A percentile compares a stretch with the other conserved stretches of the same genome.
These are phyloP conservation scores for Sesia apiformis DNA, from an alignment of 2,888 invertebrate genomes.

Conservation along the genomic window DNA sequence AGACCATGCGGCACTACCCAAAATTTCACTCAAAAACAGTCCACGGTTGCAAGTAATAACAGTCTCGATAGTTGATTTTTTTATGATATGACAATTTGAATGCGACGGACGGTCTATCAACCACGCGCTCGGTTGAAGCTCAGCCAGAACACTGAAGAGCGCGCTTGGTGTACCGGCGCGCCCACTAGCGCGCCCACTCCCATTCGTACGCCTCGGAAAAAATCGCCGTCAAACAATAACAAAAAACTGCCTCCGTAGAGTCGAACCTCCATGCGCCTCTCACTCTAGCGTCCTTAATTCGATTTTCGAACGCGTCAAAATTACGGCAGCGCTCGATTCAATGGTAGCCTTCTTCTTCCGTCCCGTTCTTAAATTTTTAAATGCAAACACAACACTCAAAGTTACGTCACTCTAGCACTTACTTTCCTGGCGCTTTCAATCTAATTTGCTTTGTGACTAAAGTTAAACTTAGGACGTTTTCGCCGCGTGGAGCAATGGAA, in stretches of 20 bases:
- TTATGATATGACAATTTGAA: constrained; percentile 5
- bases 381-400: constrained; percentile 7
- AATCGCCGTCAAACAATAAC: constrained; percentile 69
- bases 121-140: constrained; percentile 72
- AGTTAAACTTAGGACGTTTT: constrained; percentile 27
- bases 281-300: constrained; percentile 71
- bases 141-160: constrained; percentile 74
- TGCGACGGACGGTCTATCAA: constrained; percentile 39
- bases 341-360: constrained; percentile 56
- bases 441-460: constrained; percentile 14
- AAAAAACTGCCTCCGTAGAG: constrained; percentile 62
- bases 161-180: constrained; percentile 69
- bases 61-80: not conserved
- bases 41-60: constrained; percentile 22
- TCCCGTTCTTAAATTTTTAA: constrained; percentile 50
- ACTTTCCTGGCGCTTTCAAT: constrained; percentile 9
- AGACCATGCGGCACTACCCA: constrained; percentile 45
- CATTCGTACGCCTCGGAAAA: constrained; percentile 72
- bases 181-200: constrained; percentile 72
- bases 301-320: constrained; percentile 73
- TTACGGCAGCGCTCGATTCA: constrained; percentile 62
- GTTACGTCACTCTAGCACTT: not conserved
- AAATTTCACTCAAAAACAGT: constrained; percentile 41
- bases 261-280: constrained; percentile 60
- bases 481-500: constrained; percentile 26